These are phyloP conservation scores for Paracentrotus lividus DNA, from an alignment of 53 echinoderm and acorn worm species.

Conservation along the genomic window DNA sequence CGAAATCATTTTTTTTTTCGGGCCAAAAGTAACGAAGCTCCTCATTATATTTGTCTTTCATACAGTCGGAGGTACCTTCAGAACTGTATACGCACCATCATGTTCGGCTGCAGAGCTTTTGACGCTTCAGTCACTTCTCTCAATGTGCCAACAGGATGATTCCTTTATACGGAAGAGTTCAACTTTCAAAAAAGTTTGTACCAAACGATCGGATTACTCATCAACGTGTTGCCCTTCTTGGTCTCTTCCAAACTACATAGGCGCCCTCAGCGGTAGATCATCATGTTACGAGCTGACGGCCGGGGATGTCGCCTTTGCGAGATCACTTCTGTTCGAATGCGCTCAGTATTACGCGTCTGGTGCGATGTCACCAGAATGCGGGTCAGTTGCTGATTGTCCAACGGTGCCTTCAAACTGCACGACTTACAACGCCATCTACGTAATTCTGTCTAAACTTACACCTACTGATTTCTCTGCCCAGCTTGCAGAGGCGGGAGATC, in stretches of 20 bases:
- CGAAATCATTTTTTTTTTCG: too few relatives aligned
- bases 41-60: not conserved
- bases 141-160: constrained; percentile 51
- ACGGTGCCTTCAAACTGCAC: constrained; percentile 65
- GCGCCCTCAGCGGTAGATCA: constrained; percentile 27
- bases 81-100: constrained; percentile 14
- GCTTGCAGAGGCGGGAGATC: constrained; percentile 25
- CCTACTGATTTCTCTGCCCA: constrained; percentile 41
- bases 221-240: constrained; percentile 23
- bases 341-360: constrained; percentile 58
- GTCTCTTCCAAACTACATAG: constrained; percentile 51
- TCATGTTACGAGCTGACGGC: constrained; percentile 73
- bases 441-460: constrained; percentile 60
- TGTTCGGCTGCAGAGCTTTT: constrained; percentile 2
- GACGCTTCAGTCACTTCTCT: not conserved
- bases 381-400: not conserved
- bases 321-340: constrained; percentile 65
- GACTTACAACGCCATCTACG: constrained; percentile 66
- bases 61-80: constrained; percentile 28
- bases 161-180: constrained; percentile 20
- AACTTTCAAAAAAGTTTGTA: constrained; percentile 1
- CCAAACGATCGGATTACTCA: not conserved
- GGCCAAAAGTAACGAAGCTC: too few relatives aligned
- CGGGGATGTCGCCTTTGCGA: constrained; percentile 64
- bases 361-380: not conserved